These are phyloP conservation scores for Pseudococcus jackbeardsleyi DNA, from an alignment of 2,888 invertebrate species.

Conservation along the genomic window DNA sequence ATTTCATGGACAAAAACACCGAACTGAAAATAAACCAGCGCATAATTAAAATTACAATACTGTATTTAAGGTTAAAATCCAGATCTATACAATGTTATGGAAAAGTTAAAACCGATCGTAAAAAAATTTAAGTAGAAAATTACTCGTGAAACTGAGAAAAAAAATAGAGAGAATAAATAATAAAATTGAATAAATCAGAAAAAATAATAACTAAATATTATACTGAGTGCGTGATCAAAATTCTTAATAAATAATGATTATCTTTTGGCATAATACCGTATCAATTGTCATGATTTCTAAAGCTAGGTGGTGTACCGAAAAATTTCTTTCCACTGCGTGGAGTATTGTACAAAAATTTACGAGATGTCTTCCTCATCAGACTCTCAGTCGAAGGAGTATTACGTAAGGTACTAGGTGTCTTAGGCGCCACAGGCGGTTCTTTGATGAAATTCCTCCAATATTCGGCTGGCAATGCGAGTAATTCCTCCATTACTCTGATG, in stretches of 20 bases:
- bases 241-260: conserved; percentile 6
- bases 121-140: conserved; percentile 19
- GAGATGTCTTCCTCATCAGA: conserved; percentile 53
- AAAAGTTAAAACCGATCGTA: background rate
- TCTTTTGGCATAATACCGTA: background rate
- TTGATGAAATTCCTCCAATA: conserved; percentile 75
- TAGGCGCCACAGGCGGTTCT: background rate
- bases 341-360: conserved; percentile 35
- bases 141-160: background rate
- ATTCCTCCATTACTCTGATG: conserved; percentile 77
- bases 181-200: background rate
- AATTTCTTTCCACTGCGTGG: conserved; percentile 47
- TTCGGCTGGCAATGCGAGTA: conserved; percentile 80
- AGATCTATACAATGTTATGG: conserved; percentile 42
- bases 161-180: background rate
- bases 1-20: too few relatives aligned
- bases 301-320: conserved; percentile 42
- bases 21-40: background rate
- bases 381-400: conserved; percentile 61
- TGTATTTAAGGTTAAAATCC: conserved; percentile 8
- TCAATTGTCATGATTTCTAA: background rate
- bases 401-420: conserved; percentile 13
- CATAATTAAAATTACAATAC: background rate
- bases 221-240: background rate
- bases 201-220: background rate